Percentiles rank a stretch among this genome's conserved stretches.
Conservation (phyloP, 1,140 invertebrate genomes). For the Holcopasites calliopsidis region DNA sequence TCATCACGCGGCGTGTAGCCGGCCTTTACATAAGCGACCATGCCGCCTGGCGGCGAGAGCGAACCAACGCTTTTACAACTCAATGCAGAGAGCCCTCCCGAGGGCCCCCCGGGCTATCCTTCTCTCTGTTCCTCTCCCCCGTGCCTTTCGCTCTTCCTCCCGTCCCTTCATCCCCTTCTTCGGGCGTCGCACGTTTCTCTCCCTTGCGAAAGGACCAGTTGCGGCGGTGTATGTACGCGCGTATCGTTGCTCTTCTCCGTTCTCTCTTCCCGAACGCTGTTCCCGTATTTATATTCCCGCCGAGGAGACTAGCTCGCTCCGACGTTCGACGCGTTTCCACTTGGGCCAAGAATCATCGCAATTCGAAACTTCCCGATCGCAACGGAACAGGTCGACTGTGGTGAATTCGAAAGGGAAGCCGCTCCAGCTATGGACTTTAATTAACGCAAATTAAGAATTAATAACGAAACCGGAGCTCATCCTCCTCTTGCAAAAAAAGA, state of each 20-base stretch:
- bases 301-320: conserved; percentile 22
- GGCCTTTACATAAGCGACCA: conserved; percentile 79
- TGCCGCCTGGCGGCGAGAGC: conserved; percentile 77
- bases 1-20: conserved; percentile 80
- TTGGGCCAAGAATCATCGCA: neutral
- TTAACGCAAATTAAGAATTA: conserved; percentile 36
- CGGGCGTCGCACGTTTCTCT: conserved; percentile 2
- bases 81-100: conserved; percentile 72
- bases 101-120: conserved; percentile 63
- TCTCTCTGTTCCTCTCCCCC: conserved; percentile 41
- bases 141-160: conserved; percentile 31
- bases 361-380: no score
- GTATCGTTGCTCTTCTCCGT: conserved; percentile 2
- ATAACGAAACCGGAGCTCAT: neutral
- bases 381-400: no score
- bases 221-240: conserved; percentile 35
- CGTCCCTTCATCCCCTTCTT: conserved; percentile 33
- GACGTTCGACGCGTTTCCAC: conserved; percentile 1
- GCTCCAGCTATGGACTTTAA: conserved; percentile 11
- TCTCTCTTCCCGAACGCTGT: conserved; percentile 56
- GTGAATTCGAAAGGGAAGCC: no score
- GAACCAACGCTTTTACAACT: conserved; percentile 80
- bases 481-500: conserved; percentile 10
- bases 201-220: conserved; percentile 34
- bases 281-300: conserved; percentile 69